phyloP scores from a whole-genome alignment of 2,888 invertebrate genomes.

The Cosmorhoe ocellata region DNA sequence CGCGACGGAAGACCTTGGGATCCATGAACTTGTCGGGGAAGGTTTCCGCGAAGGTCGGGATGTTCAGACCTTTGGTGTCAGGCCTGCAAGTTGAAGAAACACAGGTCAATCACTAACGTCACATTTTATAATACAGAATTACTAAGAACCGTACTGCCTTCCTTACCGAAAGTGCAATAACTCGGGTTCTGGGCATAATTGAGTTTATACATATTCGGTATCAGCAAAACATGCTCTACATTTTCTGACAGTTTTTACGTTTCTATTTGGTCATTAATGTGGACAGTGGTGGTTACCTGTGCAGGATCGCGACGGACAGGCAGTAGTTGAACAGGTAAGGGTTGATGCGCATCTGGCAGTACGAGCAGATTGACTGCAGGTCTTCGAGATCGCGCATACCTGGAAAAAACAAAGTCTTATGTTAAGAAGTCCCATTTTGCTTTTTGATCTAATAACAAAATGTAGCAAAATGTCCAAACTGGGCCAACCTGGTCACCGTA shows the following conservation, averaged over 20 bases:
- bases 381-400: slow-evolving; percentile 88
- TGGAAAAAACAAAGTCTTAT: slow-evolving; percentile 42
- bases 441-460: too few relatives aligned
- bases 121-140: too few relatives aligned
- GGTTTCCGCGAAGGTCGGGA: slow-evolving; percentile 89
- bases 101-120: background rate
- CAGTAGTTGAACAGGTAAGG: slow-evolving; percentile 90
- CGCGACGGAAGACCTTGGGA: slow-evolving; percentile 86
- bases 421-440: too few relatives aligned
- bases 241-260: too few relatives aligned
- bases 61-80: slow-evolving; percentile 86
- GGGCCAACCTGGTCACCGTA: too few relatives aligned
- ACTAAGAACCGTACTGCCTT: too few relatives aligned
- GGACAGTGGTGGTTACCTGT: slow-evolving; percentile 68
- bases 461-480: too few relatives aligned
- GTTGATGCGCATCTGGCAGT: slow-evolving; percentile 87
- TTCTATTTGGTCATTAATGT: too few relatives aligned
- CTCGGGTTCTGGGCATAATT: too few relatives aligned
- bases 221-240: too few relatives aligned
- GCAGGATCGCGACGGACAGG: slow-evolving; percentile 87
- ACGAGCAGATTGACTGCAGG: slow-evolving; percentile 85
- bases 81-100: slow-evolving; percentile 47
- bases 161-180: too few relatives aligned
- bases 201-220: too few relatives aligned
- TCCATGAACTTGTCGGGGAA: slow-evolving; percentile 93